These are phyloP conservation scores for Cryptoprocta ferox DNA, from an alignment of 2,797 vertebrate genomes.

Conservation along the genomic window DNA sequence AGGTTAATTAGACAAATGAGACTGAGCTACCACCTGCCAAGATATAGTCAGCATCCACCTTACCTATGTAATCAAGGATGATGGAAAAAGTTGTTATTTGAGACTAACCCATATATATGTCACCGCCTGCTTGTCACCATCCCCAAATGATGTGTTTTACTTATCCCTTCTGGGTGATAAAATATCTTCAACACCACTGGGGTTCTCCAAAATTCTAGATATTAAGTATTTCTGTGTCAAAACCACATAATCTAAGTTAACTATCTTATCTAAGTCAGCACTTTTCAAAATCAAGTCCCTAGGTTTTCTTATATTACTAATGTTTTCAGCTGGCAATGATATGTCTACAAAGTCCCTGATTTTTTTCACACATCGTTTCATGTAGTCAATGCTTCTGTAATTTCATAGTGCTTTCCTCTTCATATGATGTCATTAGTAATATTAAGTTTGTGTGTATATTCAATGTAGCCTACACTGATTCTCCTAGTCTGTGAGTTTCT, in stretches of 20 bases:
- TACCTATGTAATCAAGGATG: not conserved
- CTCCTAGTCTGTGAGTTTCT: conserved; percentile 6
- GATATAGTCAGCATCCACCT: not conserved
- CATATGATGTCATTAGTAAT: not conserved
- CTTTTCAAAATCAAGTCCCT: conserved; percentile 28
- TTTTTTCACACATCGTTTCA: not conserved
- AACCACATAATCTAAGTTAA: not conserved
- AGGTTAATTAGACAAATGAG: not conserved
- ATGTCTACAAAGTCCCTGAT: not conserved
- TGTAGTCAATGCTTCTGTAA: not conserved
- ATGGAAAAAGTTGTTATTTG: not conserved
- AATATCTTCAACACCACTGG: not conserved
- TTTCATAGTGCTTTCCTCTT: not conserved
- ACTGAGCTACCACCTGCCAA: not conserved
- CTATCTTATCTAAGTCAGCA: not conserved
- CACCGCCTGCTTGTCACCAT: not conserved
- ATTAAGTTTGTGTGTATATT: not conserved
- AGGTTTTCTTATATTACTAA: not conserved
- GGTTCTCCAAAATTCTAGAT: not conserved
- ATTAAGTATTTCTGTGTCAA: not conserved
- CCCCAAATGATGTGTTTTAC: not conserved
- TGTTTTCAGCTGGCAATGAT: not conserved
- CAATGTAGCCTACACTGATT: not conserved
- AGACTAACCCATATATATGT: not conserved
- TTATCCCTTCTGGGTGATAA: not conserved